These are phyloP conservation scores for Cyanistes caeruleus DNA, from an alignment of 2,113 vertebrate species.

Conservation along the genomic window DNA sequence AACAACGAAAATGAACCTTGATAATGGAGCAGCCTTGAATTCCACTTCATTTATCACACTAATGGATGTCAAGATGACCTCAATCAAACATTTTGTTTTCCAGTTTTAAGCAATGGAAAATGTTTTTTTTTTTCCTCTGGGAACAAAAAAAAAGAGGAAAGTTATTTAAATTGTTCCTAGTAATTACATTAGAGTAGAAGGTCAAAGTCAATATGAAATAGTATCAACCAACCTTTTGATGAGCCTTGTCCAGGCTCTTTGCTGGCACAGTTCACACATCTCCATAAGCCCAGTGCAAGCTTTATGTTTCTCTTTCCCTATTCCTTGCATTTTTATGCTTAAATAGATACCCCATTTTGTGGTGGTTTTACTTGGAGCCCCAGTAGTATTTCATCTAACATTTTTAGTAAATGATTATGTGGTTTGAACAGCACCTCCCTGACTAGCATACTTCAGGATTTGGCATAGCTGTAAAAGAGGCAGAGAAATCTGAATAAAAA, in stretches of 20 bases:
- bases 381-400: background rate
- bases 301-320: background rate
- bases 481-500: background rate
- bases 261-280: slow-evolving; percentile 33
- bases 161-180: slow-evolving; percentile 84
- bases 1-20: slow-evolving; percentile 74
- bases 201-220: slow-evolving; percentile 73
- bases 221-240: slow-evolving; percentile 60
- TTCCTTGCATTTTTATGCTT: background rate
- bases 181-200: slow-evolving; percentile 85
- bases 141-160: slow-evolving; percentile 71
- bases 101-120: slow-evolving; percentile 74
- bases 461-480: background rate
- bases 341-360: background rate
- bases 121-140: background rate
- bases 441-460: background rate
- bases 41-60: slow-evolving; percentile 80
- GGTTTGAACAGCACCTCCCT: background rate
- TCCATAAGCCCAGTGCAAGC: background rate
- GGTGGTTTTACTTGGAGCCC: background rate
- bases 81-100: slow-evolving; percentile 86
- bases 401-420: background rate
- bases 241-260: slow-evolving; percentile 42
- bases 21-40: slow-evolving; percentile 82
- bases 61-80: slow-evolving; percentile 87